Conservation (phyloP, 2,888 invertebrate genomes). For the Oxycera nigricornis region DNA sequence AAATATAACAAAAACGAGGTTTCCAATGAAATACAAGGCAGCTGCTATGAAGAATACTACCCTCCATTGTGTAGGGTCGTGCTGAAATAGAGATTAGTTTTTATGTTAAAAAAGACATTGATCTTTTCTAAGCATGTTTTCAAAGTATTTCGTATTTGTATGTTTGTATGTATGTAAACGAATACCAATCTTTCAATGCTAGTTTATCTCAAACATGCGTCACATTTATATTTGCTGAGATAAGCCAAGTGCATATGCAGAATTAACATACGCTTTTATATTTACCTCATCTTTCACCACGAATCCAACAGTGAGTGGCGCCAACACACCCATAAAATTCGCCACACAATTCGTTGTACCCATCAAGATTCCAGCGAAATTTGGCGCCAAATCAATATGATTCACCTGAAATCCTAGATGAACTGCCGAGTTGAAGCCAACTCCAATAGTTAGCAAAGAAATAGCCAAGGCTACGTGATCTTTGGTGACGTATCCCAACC, state of each 20-base stretch:
- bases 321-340: conserved; percentile 79
- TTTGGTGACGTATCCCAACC: conserved; percentile 66
- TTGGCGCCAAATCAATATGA: conserved; percentile 85
- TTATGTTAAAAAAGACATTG: background rate
- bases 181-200: too few species aligned
- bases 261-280: too few species aligned
- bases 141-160: too few species aligned
- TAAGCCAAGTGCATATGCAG: too few species aligned
- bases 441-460: conserved; percentile 71
- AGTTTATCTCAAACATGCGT: too few species aligned
- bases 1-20: conserved; percentile 65
- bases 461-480: conserved; percentile 65
- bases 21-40: conserved; percentile 64
- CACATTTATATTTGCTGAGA: too few species aligned
- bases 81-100: conserved; percentile 47
- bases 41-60: conserved; percentile 67
- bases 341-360: conserved; percentile 84
- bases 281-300: conserved; percentile 74
- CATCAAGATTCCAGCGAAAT: conserved; percentile 84
- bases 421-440: conserved; percentile 77
- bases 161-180: too few species aligned
- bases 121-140: too few species aligned
- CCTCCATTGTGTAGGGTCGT: conserved; percentile 64
- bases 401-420: conserved; percentile 82
- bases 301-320: conserved; percentile 75